Evolutionary conservation across 1,140 invertebrate species (phyloP), one percentile per base, ranked within the genome.

Genomic region (Drosophila sturtevanti): DNA sequence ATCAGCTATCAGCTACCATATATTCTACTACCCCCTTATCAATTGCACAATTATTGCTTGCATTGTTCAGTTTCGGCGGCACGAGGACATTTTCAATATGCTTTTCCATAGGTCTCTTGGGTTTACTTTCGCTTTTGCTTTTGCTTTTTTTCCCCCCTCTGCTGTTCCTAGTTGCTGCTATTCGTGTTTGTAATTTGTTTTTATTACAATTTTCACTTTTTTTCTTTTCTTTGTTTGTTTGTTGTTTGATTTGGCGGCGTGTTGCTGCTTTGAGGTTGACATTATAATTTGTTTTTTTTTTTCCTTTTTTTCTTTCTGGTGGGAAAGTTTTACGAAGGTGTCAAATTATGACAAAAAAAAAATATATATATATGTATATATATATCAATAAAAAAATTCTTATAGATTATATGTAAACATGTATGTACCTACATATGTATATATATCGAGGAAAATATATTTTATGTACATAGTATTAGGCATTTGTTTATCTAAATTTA

Each of bases 21-120:
- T n/a, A n/a, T n/a, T n/a, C n/a, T n/a, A n/a, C n/a, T n/a, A n/a
- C n/a, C 51, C 27, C 52, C 63, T 69, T 77, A 68, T 81, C 82
- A 85, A 90, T 89, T 77, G 78, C 76, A 76, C 89, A 90, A 90
- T 90, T 90, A 90, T 86, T 77, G 68, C 66, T 62, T 72, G 81
- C 68, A 90, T 90, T 90, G 89, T 90, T 89, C 77, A 68, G 70
- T 63, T 73, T 56, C 31, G 81, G 77, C 77, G 56, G 68, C 59
- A 80, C 68, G 75, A 67, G 78, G 84, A 79, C 74, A 72, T 71
- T 38, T 68, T 69, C 84, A 89, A 89, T 89, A 87, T 87, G 84
- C 63, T 58, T 63, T 58, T 66, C 67, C 69, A 56, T 58, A 68
- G 77, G 70, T 75, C 69, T 66, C 55, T 41, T 59, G 41, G 41